Evolutionary conservation across 2,113 vertebrate species (phyloP), one percentile per base, ranked within the genome.

Genomic region (Limanda limanda): DNA sequence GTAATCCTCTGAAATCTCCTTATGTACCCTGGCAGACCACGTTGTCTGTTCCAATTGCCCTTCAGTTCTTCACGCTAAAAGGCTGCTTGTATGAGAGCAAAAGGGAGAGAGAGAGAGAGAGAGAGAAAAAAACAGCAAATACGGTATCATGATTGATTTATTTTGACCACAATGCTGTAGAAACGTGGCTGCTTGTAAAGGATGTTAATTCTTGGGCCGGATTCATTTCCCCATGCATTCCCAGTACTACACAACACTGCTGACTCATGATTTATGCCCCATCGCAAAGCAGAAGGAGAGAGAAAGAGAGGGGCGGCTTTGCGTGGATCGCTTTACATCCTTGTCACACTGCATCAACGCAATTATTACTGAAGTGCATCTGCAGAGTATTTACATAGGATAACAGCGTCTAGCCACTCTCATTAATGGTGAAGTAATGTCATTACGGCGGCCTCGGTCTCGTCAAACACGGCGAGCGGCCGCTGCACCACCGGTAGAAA

Each of bases 1-100:
- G 92, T 94, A 95, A 95, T 94, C 94, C 94, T 92, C 90, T 93
- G 89, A 94, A 93, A 93, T 94, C 93, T 94, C 92, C 92, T 93
- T 90, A 92, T 93, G 92, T 89, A 92, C 88, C 89, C 87, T 81
- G 88, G 86, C 89, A 89, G 91, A 81, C 87, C 84, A 88, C 66
- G 88, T 89, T 93, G 91, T 94, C 90, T 84, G 90, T 91, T 91
- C 84, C 90, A 86, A 89, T 90, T 87, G 91, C 85, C 92, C 84
- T 85, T 85, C 89, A 79, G 79, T 88, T 87, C 74, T 81, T 90
- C 64, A 83, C 58, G 57, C 74, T 81, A 74, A 90, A 89, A 83
- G 78, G 55, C 68, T 71, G 74, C 65, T 68, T 64, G 71, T 73
- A 64, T 52, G 47, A 54, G 17, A 42, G 3, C 17, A 17, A 40